Evolutionary conservation across 2,888 invertebrate genomes (phyloP), one percentile per base, ranked within the genome.

Genomic region (Polydesmus complanatus): DNA sequence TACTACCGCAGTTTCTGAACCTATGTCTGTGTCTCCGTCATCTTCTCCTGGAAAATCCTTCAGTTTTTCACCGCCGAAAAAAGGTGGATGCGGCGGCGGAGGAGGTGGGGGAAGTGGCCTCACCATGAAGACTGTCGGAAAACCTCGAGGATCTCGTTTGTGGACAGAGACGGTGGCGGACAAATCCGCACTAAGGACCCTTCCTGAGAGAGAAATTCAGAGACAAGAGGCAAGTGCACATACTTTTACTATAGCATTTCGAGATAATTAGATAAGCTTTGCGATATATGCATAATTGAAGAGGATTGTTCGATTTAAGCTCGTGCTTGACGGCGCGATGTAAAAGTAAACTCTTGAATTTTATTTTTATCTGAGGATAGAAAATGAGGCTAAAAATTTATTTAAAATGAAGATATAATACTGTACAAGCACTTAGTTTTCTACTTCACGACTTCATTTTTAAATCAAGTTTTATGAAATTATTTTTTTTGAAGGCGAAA

Each of bases 131-230:
- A 19, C 50, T 5, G 47, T 61, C 25, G 47, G 55, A 5, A 26
- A 58, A 8, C 63, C 56, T 27, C 26, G 63, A 22, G 61, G 60
- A 2, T 61, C 63, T 1, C 53, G 61, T 14, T 52, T 58, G 1
- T 63, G 63, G 63, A 56, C 57, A 22, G 61, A 63, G 37, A 62
- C 60, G 3, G 60, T 62, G 21, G 62, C 56, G 22, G 52, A n/a
- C 18, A 50, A 37, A n/a, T 21, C 23, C 48, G 51, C 23, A 1
- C 8, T 26, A n/a, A 56, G 26, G 18, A 49, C n/a, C 14, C 26
- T 62, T 5, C 8, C 56, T 11, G 62, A 62, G 8, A 50, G 25
- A 14, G 61, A 63, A 58, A 61, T 63, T 50, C 61, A 61, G 54
- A 49, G 61, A 54, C 63, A 63, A 37, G 63, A 63, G 61, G 62